phyloP scores from a whole-genome alignment of 2,113 vertebrate species.

The western clawed frog (Xenopus tropicalis) region DNA sequence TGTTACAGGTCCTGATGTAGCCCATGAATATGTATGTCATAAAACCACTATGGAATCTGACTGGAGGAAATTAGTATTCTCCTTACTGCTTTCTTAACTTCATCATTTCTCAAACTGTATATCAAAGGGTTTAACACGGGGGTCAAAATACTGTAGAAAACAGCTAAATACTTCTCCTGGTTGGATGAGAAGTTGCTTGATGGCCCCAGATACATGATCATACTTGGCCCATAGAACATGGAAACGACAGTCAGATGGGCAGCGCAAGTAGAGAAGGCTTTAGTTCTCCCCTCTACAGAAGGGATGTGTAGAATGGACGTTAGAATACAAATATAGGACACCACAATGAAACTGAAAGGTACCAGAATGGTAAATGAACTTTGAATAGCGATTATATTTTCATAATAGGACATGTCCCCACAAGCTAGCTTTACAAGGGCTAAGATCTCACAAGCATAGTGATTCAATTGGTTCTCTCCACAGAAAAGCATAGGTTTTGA shows the following conservation, averaged over 20 bases:
- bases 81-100: conserved; percentile 29
- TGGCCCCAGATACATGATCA: conserved; percentile 6
- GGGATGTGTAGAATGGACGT: neutral
- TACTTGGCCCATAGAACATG: conserved; percentile 7
- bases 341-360: conserved; percentile 10
- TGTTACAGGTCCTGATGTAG: too few species aligned
- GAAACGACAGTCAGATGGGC: neutral
- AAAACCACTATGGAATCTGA: too few species aligned
- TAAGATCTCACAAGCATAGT: conserved; percentile 11
- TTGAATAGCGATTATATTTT: neutral
- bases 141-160: conserved; percentile 11
- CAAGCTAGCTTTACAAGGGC: neutral
- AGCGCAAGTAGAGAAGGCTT: conserved; percentile 11
- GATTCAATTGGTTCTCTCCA: neutral
- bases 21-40: too few species aligned
- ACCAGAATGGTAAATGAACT: conserved; percentile 4
- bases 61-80: conserved; percentile 44
- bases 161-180: conserved; percentile 45
- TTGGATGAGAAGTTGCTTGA: neutral
- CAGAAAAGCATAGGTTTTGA: neutral
- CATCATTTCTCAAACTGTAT: conserved; percentile 24
- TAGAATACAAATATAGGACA: conserved; percentile 10
- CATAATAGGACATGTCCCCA: neutral
- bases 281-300: neutral
- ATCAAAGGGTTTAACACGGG: conserved; percentile 19